Evolutionary conservation across 1,140 invertebrate species (phyloP).

Genomic region (Cephus cinctus): DNA sequence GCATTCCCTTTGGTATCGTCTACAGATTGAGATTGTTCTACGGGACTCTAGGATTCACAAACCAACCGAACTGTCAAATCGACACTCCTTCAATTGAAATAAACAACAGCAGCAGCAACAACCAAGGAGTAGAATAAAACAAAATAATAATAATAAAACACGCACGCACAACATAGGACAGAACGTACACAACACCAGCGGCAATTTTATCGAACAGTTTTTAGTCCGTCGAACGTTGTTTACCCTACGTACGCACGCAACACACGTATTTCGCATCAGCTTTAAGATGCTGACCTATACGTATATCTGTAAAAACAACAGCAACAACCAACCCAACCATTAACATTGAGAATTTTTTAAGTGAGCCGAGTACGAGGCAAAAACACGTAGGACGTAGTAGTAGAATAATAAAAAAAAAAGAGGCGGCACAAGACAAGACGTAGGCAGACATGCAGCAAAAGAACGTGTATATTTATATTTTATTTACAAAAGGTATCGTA

Average conservation of each 20-base stretch:
- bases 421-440: conserved; percentile 42
- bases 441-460: conserved; percentile 53
- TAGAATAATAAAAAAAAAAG: conserved; percentile 22
- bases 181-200: conserved; percentile 26
- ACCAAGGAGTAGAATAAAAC: conserved; percentile 25
- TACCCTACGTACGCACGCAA: conserved; percentile 21
- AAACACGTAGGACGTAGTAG: too few species aligned
- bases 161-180: conserved; percentile 23
- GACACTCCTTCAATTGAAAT: conserved; percentile 31
- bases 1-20: conserved; percentile 51
- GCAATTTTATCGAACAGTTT: conserved; percentile 48
- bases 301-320: conserved; percentile 58
- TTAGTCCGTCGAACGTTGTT: conserved; percentile 31
- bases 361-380: too few species aligned
- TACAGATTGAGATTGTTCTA: conserved; percentile 51
- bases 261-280: conserved; percentile 29
- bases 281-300: conserved; percentile 48
- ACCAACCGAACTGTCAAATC: conserved; percentile 46
- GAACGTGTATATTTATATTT: conserved; percentile 36
- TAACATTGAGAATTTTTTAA: conserved; percentile 35
- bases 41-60: conserved; percentile 50
- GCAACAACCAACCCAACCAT: conserved; percentile 53
- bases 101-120: conserved; percentile 8
- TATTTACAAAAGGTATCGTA: conserved; percentile 42
- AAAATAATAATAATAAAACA: conserved; percentile 32